phyloP scores from a whole-genome alignment of 2,797 vertebrate genomes.

The Danio choprae region DNA sequence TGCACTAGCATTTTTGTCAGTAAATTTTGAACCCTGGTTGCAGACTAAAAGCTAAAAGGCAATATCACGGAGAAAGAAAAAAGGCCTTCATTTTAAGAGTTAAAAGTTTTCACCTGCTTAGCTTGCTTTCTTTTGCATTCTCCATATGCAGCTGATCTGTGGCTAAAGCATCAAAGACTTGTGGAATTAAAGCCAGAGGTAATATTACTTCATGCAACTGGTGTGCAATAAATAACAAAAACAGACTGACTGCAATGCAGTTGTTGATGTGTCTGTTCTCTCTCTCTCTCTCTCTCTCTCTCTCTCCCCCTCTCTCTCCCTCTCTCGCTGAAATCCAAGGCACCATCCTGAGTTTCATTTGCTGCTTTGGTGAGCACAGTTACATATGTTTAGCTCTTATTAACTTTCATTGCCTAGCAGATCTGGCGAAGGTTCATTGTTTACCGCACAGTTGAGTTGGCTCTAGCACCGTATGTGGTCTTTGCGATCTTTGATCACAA shows the following conservation, averaged over 20 bases:
- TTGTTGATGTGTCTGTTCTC: neutral
- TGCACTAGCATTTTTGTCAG: neutral
- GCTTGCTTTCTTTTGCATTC: neutral
- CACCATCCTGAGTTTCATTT: constrained; percentile 27
- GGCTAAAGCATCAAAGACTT: constrained; percentile 29
- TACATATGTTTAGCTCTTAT: constrained; percentile 14
- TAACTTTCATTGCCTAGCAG: neutral
- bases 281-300: no score
- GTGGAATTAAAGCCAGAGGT: constrained; percentile 35
- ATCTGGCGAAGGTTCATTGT: constrained; percentile 15
- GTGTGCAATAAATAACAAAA: constrained; percentile 38
- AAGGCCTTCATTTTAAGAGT: neutral
- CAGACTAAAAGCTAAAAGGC: neutral
- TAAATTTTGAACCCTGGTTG: neutral
- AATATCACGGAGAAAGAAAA: neutral
- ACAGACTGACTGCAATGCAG: constrained; percentile 25
- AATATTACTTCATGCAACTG: constrained; percentile 30
- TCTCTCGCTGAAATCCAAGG: neutral
- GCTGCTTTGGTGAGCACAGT: constrained; percentile 4
- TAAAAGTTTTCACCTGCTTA: constrained; percentile 7
- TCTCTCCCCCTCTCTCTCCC: neutral
- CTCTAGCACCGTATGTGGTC: neutral
- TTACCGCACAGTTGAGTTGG: neutral
- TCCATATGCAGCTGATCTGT: constrained; percentile 6
- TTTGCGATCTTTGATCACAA: neutral